phyloP scores from a whole-genome alignment of 2,797 vertebrate genomes.

The Aeoliscus strigatus region DNA sequence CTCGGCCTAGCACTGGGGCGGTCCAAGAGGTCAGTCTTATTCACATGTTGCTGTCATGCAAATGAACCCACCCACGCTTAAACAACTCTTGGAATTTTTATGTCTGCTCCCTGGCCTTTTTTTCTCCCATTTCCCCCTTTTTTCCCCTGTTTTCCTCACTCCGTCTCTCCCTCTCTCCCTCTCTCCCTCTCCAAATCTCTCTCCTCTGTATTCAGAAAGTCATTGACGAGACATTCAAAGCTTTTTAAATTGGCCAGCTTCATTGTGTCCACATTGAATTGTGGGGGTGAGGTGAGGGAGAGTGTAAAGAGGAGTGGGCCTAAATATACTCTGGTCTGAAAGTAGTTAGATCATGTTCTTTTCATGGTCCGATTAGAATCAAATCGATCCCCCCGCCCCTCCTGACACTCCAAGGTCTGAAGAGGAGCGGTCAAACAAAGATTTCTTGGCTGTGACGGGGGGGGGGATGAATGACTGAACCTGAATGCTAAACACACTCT shows the following conservation, averaged over 20 bases:
- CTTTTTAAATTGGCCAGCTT: constrained; percentile 96
- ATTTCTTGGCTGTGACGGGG: constrained; percentile 84
- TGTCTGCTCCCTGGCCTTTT: constrained; percentile 88
- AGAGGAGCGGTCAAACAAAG: constrained; percentile 92
- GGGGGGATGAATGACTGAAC: constrained; percentile 87
- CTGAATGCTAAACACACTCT: constrained; percentile 99
- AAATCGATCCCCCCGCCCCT: constrained; percentile 98
- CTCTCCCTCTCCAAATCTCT: constrained; percentile 71
- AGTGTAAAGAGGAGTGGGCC: constrained; percentile 84
- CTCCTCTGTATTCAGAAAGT: constrained; percentile 89
- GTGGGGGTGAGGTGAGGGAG: constrained; percentile 56
- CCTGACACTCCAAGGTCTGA: constrained; percentile 88
- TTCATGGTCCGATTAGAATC: constrained; percentile 99
- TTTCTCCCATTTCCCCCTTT: constrained; percentile 36
- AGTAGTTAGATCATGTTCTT: constrained; percentile 99
- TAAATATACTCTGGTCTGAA: constrained; percentile 98
- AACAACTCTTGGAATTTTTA: constrained; percentile 99
- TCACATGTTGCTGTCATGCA: constrained; percentile 94
- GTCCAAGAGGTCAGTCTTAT: constrained; percentile 96
- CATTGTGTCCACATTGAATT: constrained; percentile 82
- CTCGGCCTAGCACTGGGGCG: constrained; percentile 93
- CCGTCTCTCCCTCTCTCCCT: constrained; percentile 40
- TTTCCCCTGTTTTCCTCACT: constrained; percentile 37
- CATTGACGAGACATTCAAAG: constrained; percentile 99
- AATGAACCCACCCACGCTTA: constrained; percentile 95